These are phyloP conservation scores for Tanypteryx hageni DNA, from an alignment of 2,888 invertebrate genomes.

Conservation along the genomic window DNA sequence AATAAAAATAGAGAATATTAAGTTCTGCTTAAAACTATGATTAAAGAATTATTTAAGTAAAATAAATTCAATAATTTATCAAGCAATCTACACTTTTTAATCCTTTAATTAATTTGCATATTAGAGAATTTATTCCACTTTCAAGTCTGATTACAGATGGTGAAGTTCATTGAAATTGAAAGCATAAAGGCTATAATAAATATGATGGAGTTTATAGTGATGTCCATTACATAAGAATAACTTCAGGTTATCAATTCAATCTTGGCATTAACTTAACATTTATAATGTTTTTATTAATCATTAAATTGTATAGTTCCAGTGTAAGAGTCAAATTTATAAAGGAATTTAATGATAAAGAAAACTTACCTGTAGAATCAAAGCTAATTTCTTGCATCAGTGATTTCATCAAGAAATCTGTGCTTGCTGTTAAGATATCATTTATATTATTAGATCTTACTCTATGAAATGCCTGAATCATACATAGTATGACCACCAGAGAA, in stretches of 20 bases:
- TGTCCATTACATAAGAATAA: no score
- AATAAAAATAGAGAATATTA: no score
- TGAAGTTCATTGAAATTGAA: no score
- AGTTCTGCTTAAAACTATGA: no score
- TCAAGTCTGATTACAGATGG: neutral
- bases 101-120: neutral
- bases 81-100: neutral
- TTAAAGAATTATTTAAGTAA: no score
- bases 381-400: neutral
- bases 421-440: conserved; percentile 28
- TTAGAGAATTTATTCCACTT: neutral
- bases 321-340: neutral
- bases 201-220: no score
- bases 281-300: neutral
- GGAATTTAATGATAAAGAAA: neutral
- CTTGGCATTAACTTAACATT: no score
- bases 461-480: neutral
- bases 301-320: neutral
- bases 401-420: conserved; percentile 30
- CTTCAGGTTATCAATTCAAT: no score
- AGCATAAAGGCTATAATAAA: no score
- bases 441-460: neutral
- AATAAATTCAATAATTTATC: neutral
- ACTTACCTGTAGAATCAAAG: conserved; percentile 30
- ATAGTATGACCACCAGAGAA: neutral